Evolutionary conservation across 2,797 vertebrate species (phyloP).

Genomic region (Muscicapa comitata): DNA sequence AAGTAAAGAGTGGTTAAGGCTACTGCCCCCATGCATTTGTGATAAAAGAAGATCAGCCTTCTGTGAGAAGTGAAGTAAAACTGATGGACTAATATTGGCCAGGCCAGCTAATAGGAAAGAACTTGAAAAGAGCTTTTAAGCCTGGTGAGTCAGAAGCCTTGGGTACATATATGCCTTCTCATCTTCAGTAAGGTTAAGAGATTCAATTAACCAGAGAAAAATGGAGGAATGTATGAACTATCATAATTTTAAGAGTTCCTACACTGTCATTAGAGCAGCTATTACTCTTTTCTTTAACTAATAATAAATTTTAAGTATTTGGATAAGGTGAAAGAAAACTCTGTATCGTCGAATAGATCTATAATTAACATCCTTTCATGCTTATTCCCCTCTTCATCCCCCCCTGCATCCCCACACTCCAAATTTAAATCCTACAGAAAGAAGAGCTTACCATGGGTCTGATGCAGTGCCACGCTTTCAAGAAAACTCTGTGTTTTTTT

Average conservation of each 20-base stretch:
- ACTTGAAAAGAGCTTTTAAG: neutral
- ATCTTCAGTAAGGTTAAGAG: neutral
- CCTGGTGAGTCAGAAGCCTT: neutral
- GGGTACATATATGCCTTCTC: neutral
- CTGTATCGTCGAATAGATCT: neutral
- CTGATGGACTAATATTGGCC: neutral
- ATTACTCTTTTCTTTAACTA: neutral
- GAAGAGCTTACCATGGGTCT: neutral
- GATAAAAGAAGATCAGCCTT: neutral
- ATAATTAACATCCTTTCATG: neutral
- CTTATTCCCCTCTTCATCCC: neutral
- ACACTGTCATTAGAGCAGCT: neutral
- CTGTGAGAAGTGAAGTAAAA: neutral
- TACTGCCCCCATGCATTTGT: neutral
- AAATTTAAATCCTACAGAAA: neutral
- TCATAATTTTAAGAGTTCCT: neutral
- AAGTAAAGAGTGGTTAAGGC: neutral
- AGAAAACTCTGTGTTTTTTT: neutral
- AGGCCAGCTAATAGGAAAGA: neutral
- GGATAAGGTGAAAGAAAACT: neutral
- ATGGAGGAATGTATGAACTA: neutral
- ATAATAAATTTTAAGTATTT: neutral
- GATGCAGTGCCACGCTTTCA: neutral
- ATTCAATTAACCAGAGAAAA: neutral
- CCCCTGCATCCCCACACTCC: neutral